Percentiles rank a stretch among this genome's conserved stretches.
Evolutionary conservation across 2,797 vertebrate genomes (phyloP).

Genomic region (Acridotheres tristis): DNA sequence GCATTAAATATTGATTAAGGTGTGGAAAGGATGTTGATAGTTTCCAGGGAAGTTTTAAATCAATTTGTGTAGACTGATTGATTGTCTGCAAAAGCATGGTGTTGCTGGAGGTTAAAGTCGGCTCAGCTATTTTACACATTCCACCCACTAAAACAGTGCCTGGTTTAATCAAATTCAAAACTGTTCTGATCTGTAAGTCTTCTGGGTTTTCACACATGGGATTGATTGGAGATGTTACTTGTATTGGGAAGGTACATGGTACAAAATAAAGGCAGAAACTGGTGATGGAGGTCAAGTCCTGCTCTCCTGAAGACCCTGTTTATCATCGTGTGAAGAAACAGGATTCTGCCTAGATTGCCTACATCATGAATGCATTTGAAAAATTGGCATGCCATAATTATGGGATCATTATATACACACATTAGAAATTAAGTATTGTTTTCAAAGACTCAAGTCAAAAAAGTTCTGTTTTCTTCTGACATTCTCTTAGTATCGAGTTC

Average conservation of each 20-base stretch:
- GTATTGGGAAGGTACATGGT: background rate
- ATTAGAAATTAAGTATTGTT: background rate
- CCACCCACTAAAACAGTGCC: background rate
- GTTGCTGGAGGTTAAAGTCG: background rate
- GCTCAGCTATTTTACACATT: conserved; percentile 14
- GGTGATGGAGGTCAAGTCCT: background rate
- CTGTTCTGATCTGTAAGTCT: background rate
- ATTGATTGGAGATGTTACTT: background rate
- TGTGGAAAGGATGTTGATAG: conserved; percentile 44
- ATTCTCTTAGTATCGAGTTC: background rate
- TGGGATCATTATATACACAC: background rate
- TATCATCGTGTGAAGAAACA: background rate
- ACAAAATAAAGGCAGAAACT: background rate
- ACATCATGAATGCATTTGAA: background rate
- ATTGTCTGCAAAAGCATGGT: conserved; percentile 28
- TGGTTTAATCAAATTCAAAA: conserved; percentile 22
- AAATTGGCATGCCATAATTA: background rate
- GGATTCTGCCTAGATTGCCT: background rate
- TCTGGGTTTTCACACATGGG: background rate
- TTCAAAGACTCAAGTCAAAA: background rate
- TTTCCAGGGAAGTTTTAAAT: conserved; percentile 46
- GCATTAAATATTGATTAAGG: conserved; percentile 54
- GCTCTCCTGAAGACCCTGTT: background rate
- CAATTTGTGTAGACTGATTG: conserved; percentile 41
- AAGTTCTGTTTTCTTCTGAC: background rate